Conservation (phyloP, 2,113 vertebrate species). For the Paradoxurus hermaphroditus region DNA sequence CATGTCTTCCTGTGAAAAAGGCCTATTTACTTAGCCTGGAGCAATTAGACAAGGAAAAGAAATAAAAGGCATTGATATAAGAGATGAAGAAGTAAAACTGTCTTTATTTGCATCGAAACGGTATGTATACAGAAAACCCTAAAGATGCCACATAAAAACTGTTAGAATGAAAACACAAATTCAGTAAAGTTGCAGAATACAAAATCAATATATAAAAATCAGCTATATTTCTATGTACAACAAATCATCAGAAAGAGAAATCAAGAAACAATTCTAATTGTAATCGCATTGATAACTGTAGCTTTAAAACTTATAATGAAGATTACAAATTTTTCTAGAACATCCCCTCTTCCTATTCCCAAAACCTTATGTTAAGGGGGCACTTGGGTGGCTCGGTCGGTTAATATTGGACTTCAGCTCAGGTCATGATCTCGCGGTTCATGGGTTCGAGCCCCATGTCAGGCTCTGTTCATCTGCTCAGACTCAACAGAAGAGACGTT, state of each 20-base stretch:
- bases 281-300: not conserved
- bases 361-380: not conserved
- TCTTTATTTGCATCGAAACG: not conserved
- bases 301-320: not conserved
- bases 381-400: too few species aligned
- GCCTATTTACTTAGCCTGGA: not conserved
- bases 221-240: not conserved
- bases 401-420: too few species aligned
- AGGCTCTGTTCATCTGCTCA: too few species aligned
- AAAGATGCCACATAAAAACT: too few species aligned
- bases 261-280: not conserved
- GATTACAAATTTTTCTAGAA: not conserved
- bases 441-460: too few species aligned
- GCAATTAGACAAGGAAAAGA: not conserved
- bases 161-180: not conserved
- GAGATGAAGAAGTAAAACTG: not conserved
- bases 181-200: not conserved
- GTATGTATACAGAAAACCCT: not conserved
- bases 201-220: not conserved
- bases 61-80: not conserved
- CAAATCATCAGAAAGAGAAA: not conserved
- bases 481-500: not conserved
- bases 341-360: not conserved
- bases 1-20: not conserved
- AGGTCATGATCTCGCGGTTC: too few species aligned